Base-by-base conservation (phyloP, 2,113 vertebrate genomes). In the Psittacus erithacus region DNA sequence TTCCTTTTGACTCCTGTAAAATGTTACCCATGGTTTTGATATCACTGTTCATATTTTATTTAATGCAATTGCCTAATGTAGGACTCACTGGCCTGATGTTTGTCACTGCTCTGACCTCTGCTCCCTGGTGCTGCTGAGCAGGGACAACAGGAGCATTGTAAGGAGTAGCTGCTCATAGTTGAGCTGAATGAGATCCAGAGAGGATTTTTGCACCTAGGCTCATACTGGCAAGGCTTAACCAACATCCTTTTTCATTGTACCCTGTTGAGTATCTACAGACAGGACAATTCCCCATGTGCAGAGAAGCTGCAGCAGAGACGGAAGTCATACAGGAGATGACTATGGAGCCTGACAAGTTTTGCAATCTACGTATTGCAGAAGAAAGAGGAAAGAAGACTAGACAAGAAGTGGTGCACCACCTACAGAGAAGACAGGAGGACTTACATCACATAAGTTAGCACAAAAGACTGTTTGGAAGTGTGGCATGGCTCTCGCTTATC, bases 201-300 rank as follows among this genome's bases (percentile, higher is more conserved):
- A 7, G 39, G 29, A 57, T 41, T 86, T 82, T 59, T 71, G 11
- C 41, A 64, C 9, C 27, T 74, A 10, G 17, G 16, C 25, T 74
- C 9, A 7, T 52, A n/a, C 19, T 57, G 67, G n/a, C 29, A 50
- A 60, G 41, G 35, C 13, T 67, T 49, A 76, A 74, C 10, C 62
- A 18, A 44, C 19, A 17, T 5, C 18, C 2, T 43, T 47, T 64
- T 28, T 43, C 3, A 0, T 3, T 46, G 23, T 29, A 17, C 7
- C 8, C 25, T 68, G 41, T 12, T 33, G 17, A 52, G 23, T 14
- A 53, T 33, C 46, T 44, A 31, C 5, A 24, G 27, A 27, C 7
- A 60, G 33, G 18, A 49, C 11, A 68, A 71, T 29, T 59, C 49
- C 31, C 9, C 46, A 41, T 12, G 5, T 52, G 22, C 29, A 71